Evolutionary conservation across 1,140 invertebrate species (phyloP), one percentile per base, ranked within the genome.

Genomic region (Drosophila prosaltans): DNA sequence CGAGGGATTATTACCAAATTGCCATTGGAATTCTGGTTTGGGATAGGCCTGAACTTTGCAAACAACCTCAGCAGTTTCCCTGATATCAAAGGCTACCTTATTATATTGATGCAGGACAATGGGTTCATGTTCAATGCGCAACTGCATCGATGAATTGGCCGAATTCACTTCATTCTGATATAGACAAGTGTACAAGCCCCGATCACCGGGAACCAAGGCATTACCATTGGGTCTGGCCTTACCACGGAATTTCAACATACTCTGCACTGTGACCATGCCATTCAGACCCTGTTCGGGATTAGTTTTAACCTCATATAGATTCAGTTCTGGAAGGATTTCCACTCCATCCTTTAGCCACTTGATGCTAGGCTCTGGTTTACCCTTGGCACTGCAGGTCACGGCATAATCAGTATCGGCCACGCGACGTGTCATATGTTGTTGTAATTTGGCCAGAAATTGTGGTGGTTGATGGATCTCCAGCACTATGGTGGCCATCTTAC

Each of bases 31-130:
- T 83, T 97, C 96, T 0, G 97, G 97, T 83, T 96, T 96, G 0
- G 97, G 98, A 92, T 97, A 98, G 0, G 97, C 97, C 91, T 98
- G 97, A 2, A 98, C 97, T 86, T 96, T 95, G 92, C 98, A 98
- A 2, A 96, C 94, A 8, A 98, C 95, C 90, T 97, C 95, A 0
- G 97, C 97, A 0, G 94, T 96, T 90, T 98, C 97, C 9, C 94
- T 93, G 1, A 97, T 89, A 91, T 98, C 97, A 77, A 95, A 97
- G 3, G 97, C 97, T 0, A 98, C 97, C 93, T 98, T 97, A 68
- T 96, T 97, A 90, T 97, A 96, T 68, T 96, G 95, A 89, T 97
- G 96, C 9, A 97, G 93, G 4, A 96, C 94, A 74, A 98, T 97
- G 1, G 97, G 97, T 88, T 96, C 95, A 93, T 98, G 97, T 94